Percentiles rank a stretch among this genome's conserved stretches.
Evolutionary conservation across 1,140 invertebrate species (phyloP).

Genomic region (Leptinotarsa defecta): DNA sequence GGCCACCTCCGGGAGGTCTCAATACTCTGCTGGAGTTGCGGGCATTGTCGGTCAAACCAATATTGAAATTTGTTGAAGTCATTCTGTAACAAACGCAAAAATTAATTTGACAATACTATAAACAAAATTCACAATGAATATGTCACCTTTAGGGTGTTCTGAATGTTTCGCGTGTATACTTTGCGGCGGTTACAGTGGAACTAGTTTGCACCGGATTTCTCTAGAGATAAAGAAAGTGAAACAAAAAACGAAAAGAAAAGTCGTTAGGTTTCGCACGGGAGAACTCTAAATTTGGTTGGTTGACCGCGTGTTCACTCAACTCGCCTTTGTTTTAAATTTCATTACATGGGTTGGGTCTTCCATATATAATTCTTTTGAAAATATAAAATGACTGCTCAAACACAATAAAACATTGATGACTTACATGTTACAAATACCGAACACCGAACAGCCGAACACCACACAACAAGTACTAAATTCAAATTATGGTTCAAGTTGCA

Average conservation of each 20-base stretch:
- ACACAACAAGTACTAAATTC: no score
- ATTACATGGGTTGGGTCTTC: no score
- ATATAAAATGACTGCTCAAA: no score
- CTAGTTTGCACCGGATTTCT: constrained; percentile 14
- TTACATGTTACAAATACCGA: no score
- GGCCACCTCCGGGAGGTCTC: constrained; percentile 53
- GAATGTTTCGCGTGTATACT: background rate
- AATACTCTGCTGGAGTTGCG: constrained; percentile 52
- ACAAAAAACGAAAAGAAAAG: background rate
- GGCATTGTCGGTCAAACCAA: constrained; percentile 40
- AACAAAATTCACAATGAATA: background rate
- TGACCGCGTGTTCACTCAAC: no score
- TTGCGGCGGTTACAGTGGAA: background rate
- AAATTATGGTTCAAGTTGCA: no score
- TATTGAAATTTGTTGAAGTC: constrained; percentile 49
- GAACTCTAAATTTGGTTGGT: background rate
- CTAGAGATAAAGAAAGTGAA: background rate
- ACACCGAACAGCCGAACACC: no score
- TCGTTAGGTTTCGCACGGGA: background rate
- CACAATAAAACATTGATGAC: no score
- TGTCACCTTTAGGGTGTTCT: background rate
- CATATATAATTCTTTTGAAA: no score
- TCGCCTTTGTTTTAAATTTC: no score
- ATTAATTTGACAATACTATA: background rate
- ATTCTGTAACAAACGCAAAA: constrained; percentile 36